Evolutionary conservation across 2,113 vertebrate species (phyloP).

Genomic region (Noturus placidus): DNA sequence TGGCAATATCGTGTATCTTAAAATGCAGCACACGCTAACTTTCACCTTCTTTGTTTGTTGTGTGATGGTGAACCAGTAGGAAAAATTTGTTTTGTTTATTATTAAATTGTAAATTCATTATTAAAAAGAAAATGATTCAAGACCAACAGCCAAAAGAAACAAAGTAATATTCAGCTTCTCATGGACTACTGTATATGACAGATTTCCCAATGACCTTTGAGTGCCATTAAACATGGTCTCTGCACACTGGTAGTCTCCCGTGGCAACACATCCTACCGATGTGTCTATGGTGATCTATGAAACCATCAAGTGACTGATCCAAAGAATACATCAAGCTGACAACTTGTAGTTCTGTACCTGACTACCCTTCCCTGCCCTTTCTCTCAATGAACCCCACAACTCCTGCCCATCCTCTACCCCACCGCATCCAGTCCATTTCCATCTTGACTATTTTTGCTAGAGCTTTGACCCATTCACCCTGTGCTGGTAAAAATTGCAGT

Average conservation of each 20-base stretch:
- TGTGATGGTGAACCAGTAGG: neutral
- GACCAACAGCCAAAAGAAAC: neutral
- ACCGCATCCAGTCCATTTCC: neutral
- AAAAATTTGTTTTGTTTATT: neutral
- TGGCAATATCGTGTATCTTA: neutral
- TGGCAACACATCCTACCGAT: slow-evolving; percentile 77
- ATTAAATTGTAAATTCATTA: neutral
- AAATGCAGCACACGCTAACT: neutral
- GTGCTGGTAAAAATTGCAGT: slow-evolving; percentile 1
- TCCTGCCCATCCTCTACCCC: neutral
- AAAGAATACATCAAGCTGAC: slow-evolving; percentile 66
- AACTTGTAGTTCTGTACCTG: slow-evolving; percentile 29
- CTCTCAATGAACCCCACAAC: neutral
- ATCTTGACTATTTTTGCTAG: slow-evolving; percentile 14
- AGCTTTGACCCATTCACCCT: slow-evolving; percentile 3
- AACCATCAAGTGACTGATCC: slow-evolving; percentile 67
- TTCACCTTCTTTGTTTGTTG: neutral
- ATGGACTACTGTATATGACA: slow-evolving; percentile 40
- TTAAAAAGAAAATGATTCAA: too few species aligned
- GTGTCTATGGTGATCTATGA: slow-evolving; percentile 69
- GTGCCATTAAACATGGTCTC: slow-evolving; percentile 74
- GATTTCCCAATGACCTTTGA: slow-evolving; percentile 55
- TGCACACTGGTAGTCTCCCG: slow-evolving; percentile 74
- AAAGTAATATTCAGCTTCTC: slow-evolving; percentile 31
- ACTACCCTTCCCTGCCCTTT: neutral